These are phyloP conservation scores for Dryadula phaetusa DNA, from an alignment of 2,888 invertebrate genomes.

Conservation along the genomic window DNA sequence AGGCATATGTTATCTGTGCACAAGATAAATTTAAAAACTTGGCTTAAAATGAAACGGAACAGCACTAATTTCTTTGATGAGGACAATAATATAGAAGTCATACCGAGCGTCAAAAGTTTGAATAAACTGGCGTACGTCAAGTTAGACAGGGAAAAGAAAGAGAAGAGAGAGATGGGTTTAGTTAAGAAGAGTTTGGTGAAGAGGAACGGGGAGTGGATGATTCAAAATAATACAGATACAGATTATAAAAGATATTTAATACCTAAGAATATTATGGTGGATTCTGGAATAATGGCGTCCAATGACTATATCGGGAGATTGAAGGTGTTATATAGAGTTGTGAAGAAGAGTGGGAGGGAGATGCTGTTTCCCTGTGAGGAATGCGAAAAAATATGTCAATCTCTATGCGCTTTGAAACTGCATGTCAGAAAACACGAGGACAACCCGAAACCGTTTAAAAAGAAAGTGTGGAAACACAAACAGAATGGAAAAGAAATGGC, in stretches of 20 bases:
- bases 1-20: slow-evolving; percentile 58
- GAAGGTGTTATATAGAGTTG: slow-evolving; percentile 56
- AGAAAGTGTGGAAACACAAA: slow-evolving; percentile 65
- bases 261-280: slow-evolving; percentile 38
- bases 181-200: slow-evolving; percentile 64
- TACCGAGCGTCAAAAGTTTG: slow-evolving; percentile 66
- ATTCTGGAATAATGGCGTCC: background rate
- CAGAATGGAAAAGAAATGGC: slow-evolving; percentile 11
- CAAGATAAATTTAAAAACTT: slow-evolving; percentile 52
- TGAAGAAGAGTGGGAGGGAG: slow-evolving; percentile 57
- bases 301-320: slow-evolving; percentile 59
- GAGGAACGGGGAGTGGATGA: slow-evolving; percentile 65
- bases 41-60: slow-evolving; percentile 47
- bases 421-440: slow-evolving; percentile 65
- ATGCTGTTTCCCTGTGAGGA: slow-evolving; percentile 68
- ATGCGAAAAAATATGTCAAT: slow-evolving; percentile 70
- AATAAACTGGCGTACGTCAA: slow-evolving; percentile 61
- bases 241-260: slow-evolving; percentile 35
- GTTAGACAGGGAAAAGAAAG: slow-evolving; percentile 59
- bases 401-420: slow-evolving; percentile 62
- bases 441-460: slow-evolving; percentile 63
- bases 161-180: slow-evolving; percentile 52
- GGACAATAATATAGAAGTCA: slow-evolving; percentile 57
- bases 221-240: slow-evolving; percentile 56
- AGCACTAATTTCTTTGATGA: slow-evolving; percentile 58